These are phyloP conservation scores for Clinocottus analis DNA, from an alignment of 2,113 vertebrate species.

Conservation along the genomic window DNA sequence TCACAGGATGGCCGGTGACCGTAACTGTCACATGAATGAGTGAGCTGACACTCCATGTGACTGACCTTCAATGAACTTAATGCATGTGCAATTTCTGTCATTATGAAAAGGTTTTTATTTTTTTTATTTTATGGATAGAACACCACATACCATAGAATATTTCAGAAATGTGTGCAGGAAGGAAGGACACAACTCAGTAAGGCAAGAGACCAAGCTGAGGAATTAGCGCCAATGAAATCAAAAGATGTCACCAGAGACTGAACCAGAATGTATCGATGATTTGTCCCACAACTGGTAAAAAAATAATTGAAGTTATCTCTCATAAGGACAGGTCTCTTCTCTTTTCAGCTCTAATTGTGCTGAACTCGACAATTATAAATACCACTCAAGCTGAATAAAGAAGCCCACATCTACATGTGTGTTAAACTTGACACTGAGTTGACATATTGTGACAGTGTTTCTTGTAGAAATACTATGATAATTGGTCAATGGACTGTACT, in stretches of 20 bases:
- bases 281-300: conserved; percentile 34
- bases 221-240: conserved; percentile 4
- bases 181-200: conserved; percentile 5
- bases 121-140: not conserved
- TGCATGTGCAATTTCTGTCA: not conserved
- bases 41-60: conserved; percentile 4
- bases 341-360: conserved; percentile 25
- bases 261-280: conserved; percentile 39
- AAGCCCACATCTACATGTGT: not conserved
- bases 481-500: too few species aligned
- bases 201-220: not conserved
- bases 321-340: conserved; percentile 15
- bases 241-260: conserved; percentile 16
- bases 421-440: not conserved
- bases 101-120: not conserved
- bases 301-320: conserved; percentile 37
- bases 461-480: conserved; percentile 5
- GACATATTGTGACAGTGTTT: conserved; percentile 20
- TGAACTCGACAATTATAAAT: conserved; percentile 33
- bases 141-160: not conserved
- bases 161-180: conserved; percentile 18
- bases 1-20: not conserved
- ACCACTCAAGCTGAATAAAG: conserved; percentile 35
- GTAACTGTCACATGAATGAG: conserved; percentile 1
- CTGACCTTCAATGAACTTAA: not conserved